Conservation (phyloP, 2,797 vertebrate genomes). For the Mastacembelus armatus region DNA sequence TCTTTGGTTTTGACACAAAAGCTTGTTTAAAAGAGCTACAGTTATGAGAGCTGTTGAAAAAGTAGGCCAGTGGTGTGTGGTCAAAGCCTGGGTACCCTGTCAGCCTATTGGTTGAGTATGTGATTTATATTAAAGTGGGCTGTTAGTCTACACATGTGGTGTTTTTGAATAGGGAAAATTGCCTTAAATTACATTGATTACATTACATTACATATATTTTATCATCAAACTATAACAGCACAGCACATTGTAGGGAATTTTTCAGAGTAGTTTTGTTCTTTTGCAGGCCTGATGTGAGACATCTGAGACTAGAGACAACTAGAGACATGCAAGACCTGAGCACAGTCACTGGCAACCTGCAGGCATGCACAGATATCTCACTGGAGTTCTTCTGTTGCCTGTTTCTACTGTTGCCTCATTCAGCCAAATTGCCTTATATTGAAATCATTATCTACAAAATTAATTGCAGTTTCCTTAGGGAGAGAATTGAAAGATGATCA, state of each 20-base stretch:
- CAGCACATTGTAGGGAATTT: neutral
- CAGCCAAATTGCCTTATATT: conserved; percentile 58
- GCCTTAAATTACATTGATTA: too few species aligned
- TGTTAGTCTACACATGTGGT: conserved; percentile 13
- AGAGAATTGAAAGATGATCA: conserved; percentile 41
- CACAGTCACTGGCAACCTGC: too few species aligned
- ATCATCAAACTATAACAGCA: too few species aligned
- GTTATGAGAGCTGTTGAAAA: conserved; percentile 60
- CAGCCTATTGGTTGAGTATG: conserved; percentile 35
- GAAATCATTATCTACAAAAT: conserved; percentile 51
- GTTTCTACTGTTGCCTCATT: conserved; percentile 24
- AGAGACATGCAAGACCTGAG: conserved; percentile 5
- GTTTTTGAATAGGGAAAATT: too few species aligned
- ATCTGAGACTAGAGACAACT: too few species aligned
- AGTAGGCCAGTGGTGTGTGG: conserved; percentile 55
- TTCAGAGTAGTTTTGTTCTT: too few species aligned
- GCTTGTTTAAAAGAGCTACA: conserved; percentile 63
- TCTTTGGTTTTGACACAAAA: conserved; percentile 57
- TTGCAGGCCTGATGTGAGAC: too few species aligned
- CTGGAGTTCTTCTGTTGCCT: conserved; percentile 17
- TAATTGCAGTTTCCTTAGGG: conserved; percentile 61
- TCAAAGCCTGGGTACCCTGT: conserved; percentile 37
- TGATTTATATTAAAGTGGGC: conserved; percentile 37
- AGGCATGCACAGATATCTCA: conserved; percentile 39
- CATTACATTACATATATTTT: too few species aligned